phyloP scores from a whole-genome alignment of 2,888 invertebrate species.

The Phyto melanocephala region DNA sequence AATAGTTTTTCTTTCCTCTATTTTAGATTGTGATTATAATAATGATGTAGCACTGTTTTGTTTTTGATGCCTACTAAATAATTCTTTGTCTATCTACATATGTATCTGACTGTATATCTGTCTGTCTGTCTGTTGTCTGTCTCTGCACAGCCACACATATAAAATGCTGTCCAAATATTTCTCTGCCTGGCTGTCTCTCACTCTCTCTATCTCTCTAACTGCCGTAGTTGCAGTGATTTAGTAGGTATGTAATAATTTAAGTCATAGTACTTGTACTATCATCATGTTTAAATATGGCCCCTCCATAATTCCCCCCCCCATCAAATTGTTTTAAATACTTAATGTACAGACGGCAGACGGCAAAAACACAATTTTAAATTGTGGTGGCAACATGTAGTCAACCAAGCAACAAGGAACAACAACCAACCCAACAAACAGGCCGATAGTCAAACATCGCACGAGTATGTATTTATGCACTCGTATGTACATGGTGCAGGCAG shows the following conservation, averaged over 20 bases:
- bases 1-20: constrained; percentile 6
- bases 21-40: constrained; percentile 38
- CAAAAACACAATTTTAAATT: constrained; percentile 25
- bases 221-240: constrained; percentile 52
- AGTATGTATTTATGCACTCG: neutral
- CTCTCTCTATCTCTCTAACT: constrained; percentile 1
- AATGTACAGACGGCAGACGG: neutral
- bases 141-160: too few relatives aligned
- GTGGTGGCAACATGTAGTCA: constrained; percentile 31
- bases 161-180: constrained; percentile 51
- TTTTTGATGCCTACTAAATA: constrained; percentile 24
- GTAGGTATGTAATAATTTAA: constrained; percentile 60
- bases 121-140: too few relatives aligned
- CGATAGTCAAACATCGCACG: constrained; percentile 5
- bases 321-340: constrained; percentile 28
- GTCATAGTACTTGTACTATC: constrained; percentile 51
- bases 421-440: constrained; percentile 26
- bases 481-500: constrained; percentile 35
- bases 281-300: constrained; percentile 34
- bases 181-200: constrained; percentile 13
- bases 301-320: constrained; percentile 23
- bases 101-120: too few relatives aligned
- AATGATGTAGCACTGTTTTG: constrained; percentile 41
- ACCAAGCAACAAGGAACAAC: constrained; percentile 13
- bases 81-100: constrained; percentile 23